Percentiles rank a stretch among this genome's conserved stretches.
Evolutionary conservation across 2,888 invertebrate genomes (phyloP).

Genomic region (Erynnis tages): DNA sequence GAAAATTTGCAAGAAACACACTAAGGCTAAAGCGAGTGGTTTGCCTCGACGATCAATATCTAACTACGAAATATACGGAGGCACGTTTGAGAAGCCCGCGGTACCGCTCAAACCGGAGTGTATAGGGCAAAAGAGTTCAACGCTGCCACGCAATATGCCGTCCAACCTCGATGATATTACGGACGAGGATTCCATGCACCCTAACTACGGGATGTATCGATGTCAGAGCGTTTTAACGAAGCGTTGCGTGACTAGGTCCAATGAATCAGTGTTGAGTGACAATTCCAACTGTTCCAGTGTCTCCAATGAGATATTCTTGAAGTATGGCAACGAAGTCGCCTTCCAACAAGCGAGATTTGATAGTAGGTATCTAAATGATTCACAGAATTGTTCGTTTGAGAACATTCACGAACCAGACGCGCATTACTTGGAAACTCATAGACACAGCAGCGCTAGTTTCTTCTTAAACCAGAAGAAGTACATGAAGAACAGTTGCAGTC

Average conservation of each 20-base stretch:
- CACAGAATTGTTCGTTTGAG: slow-evolving; percentile 73
- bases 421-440: slow-evolving; percentile 77
- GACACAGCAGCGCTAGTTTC: slow-evolving; percentile 90
- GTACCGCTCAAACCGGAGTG: slow-evolving; percentile 64
- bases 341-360: slow-evolving; percentile 75
- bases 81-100: slow-evolving; percentile 62
- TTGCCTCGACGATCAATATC: slow-evolving; percentile 87
- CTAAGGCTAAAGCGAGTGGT: slow-evolving; percentile 53
- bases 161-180: slow-evolving; percentile 76
- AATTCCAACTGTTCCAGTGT: slow-evolving; percentile 77
- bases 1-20: slow-evolving; percentile 77
- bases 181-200: slow-evolving; percentile 66
- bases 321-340: slow-evolving; percentile 73
- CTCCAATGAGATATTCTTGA: slow-evolving; percentile 77
- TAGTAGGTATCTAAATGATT: slow-evolving; percentile 71
- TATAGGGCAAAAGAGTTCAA: slow-evolving; percentile 72
- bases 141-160: slow-evolving; percentile 76
- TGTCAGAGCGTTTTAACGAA: slow-evolving; percentile 77
- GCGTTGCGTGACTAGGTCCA: slow-evolving; percentile 82
- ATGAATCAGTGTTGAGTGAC: slow-evolving; percentile 76
- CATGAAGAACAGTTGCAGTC: slow-evolving; percentile 84
- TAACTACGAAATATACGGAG: slow-evolving; percentile 87
- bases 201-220: slow-evolving; percentile 68
- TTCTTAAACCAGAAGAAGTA: slow-evolving; percentile 86
- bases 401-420: slow-evolving; percentile 65